Base-by-base conservation (phyloP, 2,888 invertebrate species). In the Drosophila putrida region DNA sequence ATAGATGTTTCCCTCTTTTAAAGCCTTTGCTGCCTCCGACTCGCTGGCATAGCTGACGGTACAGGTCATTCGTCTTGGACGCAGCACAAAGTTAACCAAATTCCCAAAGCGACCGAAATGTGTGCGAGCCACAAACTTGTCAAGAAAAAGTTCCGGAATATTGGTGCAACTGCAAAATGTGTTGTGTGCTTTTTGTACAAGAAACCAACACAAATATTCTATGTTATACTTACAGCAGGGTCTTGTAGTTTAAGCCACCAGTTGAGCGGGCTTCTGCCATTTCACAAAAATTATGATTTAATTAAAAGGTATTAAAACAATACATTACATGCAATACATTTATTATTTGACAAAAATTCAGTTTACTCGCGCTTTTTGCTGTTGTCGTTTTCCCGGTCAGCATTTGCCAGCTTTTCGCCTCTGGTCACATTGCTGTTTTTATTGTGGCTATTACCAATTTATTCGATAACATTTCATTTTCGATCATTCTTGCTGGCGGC, bases 41-140 rank as follows among this genome's bases (percentile, higher is more conserved):
- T 94, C 94, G 38, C 93, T 94, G 41, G 94, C 94, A 92, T 96
- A 97, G 83, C 95, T 95, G 8, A 97, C 94, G 0, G 95, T 94
- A 74, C 96, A 96, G 75, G 94, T 93, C 63, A 94, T 93, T 53
- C 94, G 94, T 64, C 94, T 95, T 0, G 95, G 94, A 53, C 94
- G 94, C 55, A 96, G 92, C 38, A 94, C 93, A 53, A 97, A 94
- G 71, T 94, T 94, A 11, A 94, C 93, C 3, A 96, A 94, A 41
- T 93, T 93, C 0, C 97, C 97, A 93, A 95, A 97, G 86, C 95
- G 94, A 20, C 94, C 93, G 70, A 96, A 96, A 90, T 96, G 95
- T 62, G 94, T 93, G 78, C 95, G 95, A 0, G 95, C 95, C 1
- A 94, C 90, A 53, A 93, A 90, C 88, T 94, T 94, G 75, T 95